Percentiles rank a stretch among this genome's conserved stretches.
phyloP scores from a whole-genome alignment of 2,113 vertebrate genomes.

The Rana temporaria region DNA sequence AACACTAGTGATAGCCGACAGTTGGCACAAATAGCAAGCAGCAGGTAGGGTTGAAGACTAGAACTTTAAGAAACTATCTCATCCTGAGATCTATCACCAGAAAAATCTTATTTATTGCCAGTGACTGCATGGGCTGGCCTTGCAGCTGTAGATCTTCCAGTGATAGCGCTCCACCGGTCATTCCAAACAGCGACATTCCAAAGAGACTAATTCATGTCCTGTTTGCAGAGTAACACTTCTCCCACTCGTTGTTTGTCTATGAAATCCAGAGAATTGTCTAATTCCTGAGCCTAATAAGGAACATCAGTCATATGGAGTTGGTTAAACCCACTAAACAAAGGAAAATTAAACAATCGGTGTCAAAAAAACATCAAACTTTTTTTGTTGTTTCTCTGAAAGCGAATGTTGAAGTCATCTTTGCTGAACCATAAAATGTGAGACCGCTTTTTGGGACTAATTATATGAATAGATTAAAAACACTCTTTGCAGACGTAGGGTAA shows the following conservation, averaged over 20 bases:
- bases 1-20: too few relatives aligned
- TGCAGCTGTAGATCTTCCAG: background rate
- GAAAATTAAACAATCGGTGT: slow-evolving; percentile 8
- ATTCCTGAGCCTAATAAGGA: slow-evolving; percentile 5
- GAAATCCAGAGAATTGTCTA: slow-evolving; percentile 5
- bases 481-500: too few relatives aligned
- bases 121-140: background rate
- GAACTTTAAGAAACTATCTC: too few relatives aligned
- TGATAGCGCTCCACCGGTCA: background rate
- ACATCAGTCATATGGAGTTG: background rate
- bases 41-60: too few relatives aligned
- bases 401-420: background rate
- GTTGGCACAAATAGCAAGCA: too few relatives aligned
- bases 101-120: background rate
- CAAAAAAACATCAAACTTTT: background rate
- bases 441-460: too few relatives aligned
- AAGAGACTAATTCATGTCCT: slow-evolving; percentile 15
- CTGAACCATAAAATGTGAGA: too few relatives aligned
- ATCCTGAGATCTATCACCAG: too few relatives aligned
- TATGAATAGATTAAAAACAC: too few relatives aligned
- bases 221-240: slow-evolving; percentile 5
- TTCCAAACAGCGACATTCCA: slow-evolving; percentile 13
- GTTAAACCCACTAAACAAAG: slow-evolving; percentile 5
- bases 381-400: background rate
- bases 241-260: slow-evolving; percentile 1